Evolutionary conservation across 2,113 vertebrate species (phyloP).

Genomic region (Passer domesticus): DNA sequence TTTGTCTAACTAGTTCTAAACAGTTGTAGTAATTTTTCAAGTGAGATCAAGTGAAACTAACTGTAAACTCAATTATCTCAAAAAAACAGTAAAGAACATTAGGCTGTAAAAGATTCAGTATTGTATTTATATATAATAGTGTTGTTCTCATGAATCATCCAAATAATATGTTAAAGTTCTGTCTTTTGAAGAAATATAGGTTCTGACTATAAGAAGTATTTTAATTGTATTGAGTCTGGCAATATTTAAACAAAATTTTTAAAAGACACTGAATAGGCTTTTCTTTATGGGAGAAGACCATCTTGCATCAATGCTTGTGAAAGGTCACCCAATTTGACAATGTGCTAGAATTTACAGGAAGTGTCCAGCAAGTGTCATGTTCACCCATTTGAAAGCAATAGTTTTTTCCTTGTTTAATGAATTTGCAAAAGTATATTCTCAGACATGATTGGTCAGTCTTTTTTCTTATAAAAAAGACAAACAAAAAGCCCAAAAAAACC

Average conservation of each 20-base stretch:
- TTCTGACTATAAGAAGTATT: neutral
- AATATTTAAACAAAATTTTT: neutral
- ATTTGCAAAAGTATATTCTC: neutral
- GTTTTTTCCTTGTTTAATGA: neutral
- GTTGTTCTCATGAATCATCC: neutral
- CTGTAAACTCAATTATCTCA: neutral
- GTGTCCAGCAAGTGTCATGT: neutral
- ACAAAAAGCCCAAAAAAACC: accelerated
- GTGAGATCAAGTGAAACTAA: neutral
- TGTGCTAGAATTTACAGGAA: neutral
- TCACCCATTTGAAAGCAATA: neutral
- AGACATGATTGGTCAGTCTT: neutral
- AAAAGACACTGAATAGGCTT: neutral
- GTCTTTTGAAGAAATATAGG: neutral
- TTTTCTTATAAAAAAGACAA: neutral
- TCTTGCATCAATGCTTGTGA: neutral
- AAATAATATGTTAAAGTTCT: neutral
- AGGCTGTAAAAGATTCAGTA: neutral
- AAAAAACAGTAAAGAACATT: neutral
- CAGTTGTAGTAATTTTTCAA: neutral
- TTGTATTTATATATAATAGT: neutral
- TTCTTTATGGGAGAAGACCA: neutral
- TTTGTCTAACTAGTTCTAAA: neutral
- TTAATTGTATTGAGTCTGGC: neutral
- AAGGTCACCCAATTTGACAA: neutral